Percentiles rank a stretch among this genome's conserved stretches.
Conservation (phyloP, 2,888 invertebrate species). For the Neria commutata region DNA sequence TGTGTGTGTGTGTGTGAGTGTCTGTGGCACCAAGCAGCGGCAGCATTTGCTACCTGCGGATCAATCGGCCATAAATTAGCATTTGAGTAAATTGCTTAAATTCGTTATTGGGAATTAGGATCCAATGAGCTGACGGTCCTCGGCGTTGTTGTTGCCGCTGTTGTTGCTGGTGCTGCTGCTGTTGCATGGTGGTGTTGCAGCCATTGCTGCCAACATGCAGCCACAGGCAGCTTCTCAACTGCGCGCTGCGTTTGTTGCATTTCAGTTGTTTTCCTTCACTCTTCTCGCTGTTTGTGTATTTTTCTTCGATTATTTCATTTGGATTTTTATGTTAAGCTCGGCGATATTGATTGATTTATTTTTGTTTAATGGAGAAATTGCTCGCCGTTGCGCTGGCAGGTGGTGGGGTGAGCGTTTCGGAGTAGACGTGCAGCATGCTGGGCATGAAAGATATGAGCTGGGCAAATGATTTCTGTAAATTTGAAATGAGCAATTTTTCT, state of each 20-base stretch:
- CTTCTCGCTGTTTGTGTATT: constrained; percentile 47
- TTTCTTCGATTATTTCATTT: constrained; percentile 25
- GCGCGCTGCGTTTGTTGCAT: constrained; percentile 27
- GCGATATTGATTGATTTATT: constrained; percentile 55
- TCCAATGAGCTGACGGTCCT: constrained; percentile 1
- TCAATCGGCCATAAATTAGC: constrained; percentile 48
- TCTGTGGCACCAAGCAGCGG: no score
- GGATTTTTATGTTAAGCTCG: constrained; percentile 46
- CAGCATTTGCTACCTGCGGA: constrained; percentile 35
- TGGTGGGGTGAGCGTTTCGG: constrained; percentile 1
- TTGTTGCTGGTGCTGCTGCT: constrained; percentile 21
- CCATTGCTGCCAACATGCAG: not conserved
- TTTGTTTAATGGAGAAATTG: constrained; percentile 34
- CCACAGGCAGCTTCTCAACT: not conserved
- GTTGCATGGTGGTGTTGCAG: no score
- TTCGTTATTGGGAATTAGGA: constrained; percentile 59
- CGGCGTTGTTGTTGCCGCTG: constrained; percentile 35
- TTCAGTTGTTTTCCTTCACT: constrained; percentile 9
- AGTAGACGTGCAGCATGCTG: no score
- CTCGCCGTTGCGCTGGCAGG: not conserved
- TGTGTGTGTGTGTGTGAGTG: no score
- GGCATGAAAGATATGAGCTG: no score
- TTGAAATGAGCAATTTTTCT: no score
- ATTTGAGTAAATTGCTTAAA: constrained; percentile 61
- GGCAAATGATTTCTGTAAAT: no score